Evolutionary conservation across 2,888 invertebrate species (phyloP), one percentile per base, ranked within the genome.

Genomic region (Eristalinus sepulchralis): DNA sequence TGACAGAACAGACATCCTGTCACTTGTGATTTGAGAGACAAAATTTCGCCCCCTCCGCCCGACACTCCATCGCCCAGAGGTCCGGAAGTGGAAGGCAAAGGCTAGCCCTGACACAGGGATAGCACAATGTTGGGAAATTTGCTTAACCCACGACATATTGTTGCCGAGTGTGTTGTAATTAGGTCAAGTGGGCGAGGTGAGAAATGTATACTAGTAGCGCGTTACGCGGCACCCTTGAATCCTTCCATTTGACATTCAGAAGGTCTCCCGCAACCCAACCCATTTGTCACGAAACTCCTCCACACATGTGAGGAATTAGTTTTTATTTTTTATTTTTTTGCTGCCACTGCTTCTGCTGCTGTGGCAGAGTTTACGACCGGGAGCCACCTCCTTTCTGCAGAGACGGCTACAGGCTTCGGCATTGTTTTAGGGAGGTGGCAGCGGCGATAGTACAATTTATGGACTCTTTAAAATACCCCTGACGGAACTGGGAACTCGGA

Each of bases 171-270:
- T 47, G 62, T 86, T 47, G 62, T 86, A 86, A 86, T 86, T 86
- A 79, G 86, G 86, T 86, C 86, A 86, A 83, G 75, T 86, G 83
- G 86, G 78, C 9, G 75, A 86, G 83, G 83, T 86, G 82, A 57
- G 73, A 76, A 62, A 39, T 47, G 53, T 5, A 33, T 31, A 20
- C 53, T 27, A 63, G n/a, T n/a, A n/a, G n/a, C n/a, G n/a, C n/a
- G n/a, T n/a, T n/a, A n/a, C n/a, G n/a, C n/a, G n/a, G 53, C 77
- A 82, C 78, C 84, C 73, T 78, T 83, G 75, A 75, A 86, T 83
- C 86, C 78, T 75, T 73, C 63, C 55, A 59, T 70, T 75, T 86
- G 83, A 86, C 82, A 86, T 86, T 83, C 75, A 75, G 47, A 60
- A 24, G 71, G 55, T 66, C 64, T 76, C 59, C 33, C 59, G 33